A percentile compares a stretch with the other conserved stretches of the same genome.
These are phyloP conservation scores for Melipona quadrifasciata DNA, from an alignment of 1,140 invertebrate species.

Conservation along the genomic window DNA sequence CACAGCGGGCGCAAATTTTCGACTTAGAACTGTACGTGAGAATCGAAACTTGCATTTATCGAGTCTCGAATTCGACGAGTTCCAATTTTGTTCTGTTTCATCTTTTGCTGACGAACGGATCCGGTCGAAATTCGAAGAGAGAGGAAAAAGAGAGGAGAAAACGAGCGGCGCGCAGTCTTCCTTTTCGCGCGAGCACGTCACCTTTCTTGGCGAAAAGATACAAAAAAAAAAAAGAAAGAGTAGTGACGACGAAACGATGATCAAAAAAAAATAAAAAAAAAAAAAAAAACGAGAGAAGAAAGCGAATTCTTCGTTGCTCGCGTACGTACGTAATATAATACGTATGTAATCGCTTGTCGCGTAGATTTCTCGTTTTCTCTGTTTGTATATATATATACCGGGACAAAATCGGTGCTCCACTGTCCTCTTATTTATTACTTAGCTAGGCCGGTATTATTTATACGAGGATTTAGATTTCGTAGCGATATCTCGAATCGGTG, in stretches of 20 bases:
- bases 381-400: slow-evolving; percentile 55
- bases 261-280: not conserved
- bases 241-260: not conserved
- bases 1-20: not conserved
- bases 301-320: slow-evolving; percentile 26
- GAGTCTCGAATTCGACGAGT: not conserved
- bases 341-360: slow-evolving; percentile 31
- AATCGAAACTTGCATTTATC: not conserved
- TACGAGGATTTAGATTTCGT: slow-evolving; percentile 29
- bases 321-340: not conserved
- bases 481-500: not conserved
- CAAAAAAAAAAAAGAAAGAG: not conserved
- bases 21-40: too few species aligned
- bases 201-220: not conserved
- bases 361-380: slow-evolving; percentile 16
- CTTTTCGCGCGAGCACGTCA: slow-evolving; percentile 32
- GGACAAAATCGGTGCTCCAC: slow-evolving; percentile 31
- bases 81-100: not conserved
- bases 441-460: slow-evolving; percentile 68
- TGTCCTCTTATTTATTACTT: slow-evolving; percentile 72
- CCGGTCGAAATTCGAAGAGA: not conserved
- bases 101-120: not conserved
- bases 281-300: not conserved
- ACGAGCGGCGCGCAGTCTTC: slow-evolving; percentile 46
- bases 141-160: not conserved